Conservation (phyloP, 2,888 invertebrate genomes). For the Brenthis ino region DNA sequence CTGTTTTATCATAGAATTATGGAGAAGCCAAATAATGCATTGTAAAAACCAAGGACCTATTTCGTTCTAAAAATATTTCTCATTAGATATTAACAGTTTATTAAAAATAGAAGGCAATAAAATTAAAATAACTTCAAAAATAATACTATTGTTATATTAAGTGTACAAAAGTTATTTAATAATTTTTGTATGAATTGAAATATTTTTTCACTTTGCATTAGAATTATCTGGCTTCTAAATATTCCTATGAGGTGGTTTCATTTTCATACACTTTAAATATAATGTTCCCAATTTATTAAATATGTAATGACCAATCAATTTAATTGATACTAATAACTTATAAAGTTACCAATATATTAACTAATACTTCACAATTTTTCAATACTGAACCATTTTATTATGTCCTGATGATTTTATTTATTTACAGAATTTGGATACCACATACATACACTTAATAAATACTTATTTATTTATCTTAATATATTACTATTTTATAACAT, state of each 20-base stretch:
- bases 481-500: conserved; percentile 10
- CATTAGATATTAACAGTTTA: too few species aligned
- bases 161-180: too few species aligned
- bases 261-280: neutral
- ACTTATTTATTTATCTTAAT: conserved; percentile 23
- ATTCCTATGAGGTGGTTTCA: conserved; percentile 20
- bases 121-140: too few species aligned
- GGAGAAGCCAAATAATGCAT: conserved; percentile 15
- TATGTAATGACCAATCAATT: conserved; percentile 5
- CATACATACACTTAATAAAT: conserved; percentile 27
- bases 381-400: conserved; percentile 24
- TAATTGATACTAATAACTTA: conserved; percentile 9
- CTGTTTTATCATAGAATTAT: conserved; percentile 28
- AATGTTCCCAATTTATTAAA: neutral
- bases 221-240: conserved; percentile 4
- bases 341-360: conserved; percentile 2
- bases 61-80: too few species aligned
- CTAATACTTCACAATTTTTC: conserved; percentile 23
- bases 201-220: neutral
- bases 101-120: too few species aligned
- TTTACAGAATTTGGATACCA: conserved; percentile 17
- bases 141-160: too few species aligned
- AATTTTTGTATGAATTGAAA: too few species aligned
- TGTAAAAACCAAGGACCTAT: too few species aligned
- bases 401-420: conserved; percentile 6